Conservation (phyloP, 2,113 vertebrate species). For the Laticauda colubrina region DNA sequence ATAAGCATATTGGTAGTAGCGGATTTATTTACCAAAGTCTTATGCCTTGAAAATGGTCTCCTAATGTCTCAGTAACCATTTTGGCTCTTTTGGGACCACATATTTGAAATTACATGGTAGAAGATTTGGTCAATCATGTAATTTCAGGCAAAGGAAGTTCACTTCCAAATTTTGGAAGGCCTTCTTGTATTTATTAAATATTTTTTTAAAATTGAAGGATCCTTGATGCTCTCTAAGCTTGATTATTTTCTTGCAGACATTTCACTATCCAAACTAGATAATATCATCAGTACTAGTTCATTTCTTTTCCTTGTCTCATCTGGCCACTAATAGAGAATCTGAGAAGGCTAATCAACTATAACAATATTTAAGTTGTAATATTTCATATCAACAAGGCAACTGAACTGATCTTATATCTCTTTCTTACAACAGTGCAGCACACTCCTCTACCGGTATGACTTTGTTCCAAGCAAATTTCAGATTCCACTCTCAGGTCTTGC, state of each 20-base stretch:
- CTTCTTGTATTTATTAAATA: background rate
- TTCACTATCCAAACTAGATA: background rate
- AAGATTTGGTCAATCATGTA: background rate
- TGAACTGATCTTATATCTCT: background rate
- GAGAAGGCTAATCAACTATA: background rate
- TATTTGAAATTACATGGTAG: background rate
- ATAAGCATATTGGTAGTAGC: background rate
- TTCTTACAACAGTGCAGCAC: background rate
- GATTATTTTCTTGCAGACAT: background rate
- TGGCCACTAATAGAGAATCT: background rate
- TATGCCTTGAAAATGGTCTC: background rate
- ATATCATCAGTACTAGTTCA: background rate
- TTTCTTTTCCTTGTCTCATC: background rate
- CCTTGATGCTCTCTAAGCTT: background rate
- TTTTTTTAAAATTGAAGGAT: background rate
- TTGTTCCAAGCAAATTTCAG: background rate
- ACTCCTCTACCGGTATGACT: background rate
- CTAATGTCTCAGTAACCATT: background rate
- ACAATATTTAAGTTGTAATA: background rate
- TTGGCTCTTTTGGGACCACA: background rate
- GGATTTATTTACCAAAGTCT: background rate
- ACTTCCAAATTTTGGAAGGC: background rate
- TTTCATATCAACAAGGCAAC: background rate
- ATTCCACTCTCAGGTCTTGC: background rate
- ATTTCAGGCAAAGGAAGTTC: background rate